Conservation (phyloP, 1,140 invertebrate species). For the Drosophila asahinai region DNA sequence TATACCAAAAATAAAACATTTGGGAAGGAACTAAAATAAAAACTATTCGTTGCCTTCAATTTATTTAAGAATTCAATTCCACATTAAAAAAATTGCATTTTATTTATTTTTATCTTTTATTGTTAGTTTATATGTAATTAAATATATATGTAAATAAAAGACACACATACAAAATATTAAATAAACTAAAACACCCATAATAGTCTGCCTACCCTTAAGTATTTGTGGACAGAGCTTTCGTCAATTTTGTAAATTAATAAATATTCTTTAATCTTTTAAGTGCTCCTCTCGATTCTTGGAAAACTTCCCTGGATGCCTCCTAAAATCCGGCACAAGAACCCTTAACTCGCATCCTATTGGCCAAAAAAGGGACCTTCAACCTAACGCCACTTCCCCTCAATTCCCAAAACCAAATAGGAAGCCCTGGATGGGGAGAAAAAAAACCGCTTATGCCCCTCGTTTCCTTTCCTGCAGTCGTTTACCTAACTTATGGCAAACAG, state of each 20-base stretch:
- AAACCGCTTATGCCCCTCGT: slow-evolving; percentile 44
- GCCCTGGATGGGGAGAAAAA: not conserved
- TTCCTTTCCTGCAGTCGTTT: slow-evolving; percentile 48
- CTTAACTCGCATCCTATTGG: slow-evolving; percentile 7
- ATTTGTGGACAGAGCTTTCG: not conserved
- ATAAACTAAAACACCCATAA: not conserved
- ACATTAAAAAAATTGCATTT: no score
- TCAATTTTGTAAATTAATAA: slow-evolving; percentile 20
- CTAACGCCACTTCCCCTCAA: slow-evolving; percentile 25
- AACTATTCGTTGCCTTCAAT: no score
- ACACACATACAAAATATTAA: not conserved
- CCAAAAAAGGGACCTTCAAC: slow-evolving; percentile 11
- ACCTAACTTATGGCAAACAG: slow-evolving; percentile 55
- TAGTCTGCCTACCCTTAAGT: not conserved
- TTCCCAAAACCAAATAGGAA: slow-evolving; percentile 18
- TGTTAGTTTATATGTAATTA: no score
- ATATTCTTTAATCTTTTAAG: slow-evolving; percentile 33
- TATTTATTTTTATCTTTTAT: no score
- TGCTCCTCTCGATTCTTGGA: slow-evolving; percentile 10
- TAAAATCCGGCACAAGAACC: slow-evolving; percentile 3
- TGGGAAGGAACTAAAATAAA: no score
- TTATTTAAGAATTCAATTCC: no score
- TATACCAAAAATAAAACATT: no score
- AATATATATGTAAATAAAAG: no score
- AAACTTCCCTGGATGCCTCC: slow-evolving; percentile 1